Evolutionary conservation across 2,888 invertebrate genomes (phyloP), one percentile per base, ranked within the genome.

Genomic region (Aleiodes testaceus): DNA sequence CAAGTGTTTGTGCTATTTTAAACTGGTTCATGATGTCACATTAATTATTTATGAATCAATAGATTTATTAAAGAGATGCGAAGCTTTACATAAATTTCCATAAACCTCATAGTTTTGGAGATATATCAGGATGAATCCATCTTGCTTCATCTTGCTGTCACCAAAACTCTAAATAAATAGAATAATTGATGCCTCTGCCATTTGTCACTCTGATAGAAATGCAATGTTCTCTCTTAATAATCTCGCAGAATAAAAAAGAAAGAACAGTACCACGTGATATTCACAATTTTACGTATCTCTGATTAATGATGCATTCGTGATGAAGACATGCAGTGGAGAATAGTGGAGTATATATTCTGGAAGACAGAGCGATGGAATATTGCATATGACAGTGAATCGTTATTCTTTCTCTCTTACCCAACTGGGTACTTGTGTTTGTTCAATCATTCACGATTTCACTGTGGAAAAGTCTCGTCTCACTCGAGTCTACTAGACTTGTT

Each of bases 221-320:
- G 36, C 36, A 75, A 77, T 81, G 77, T 75, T 68, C 76, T 75
- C 79, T 80, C 79, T 82, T 82, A 81, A 82, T 78, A 79, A 82
- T 79, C 79, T 78, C 76, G 69, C 74, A 68, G 63, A 70, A 45
- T 20, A 69, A 14, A 16, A 59, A 53, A 49, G 18, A 44, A 64
- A 70, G 50, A 18, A 69, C 11, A 16, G 50, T 45, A 49, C 42
- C 36, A 49, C 42, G n/a, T 18, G 16, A 11, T 11, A 50, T 50
- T 18, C 50, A 50, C 50, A 50, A 36, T 50, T 20, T 11, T 18
- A 20, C 16, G 50, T 18, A 50, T 50, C 9, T 7, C 3, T 50
- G 50, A 50, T 50, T 50, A 16, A 50, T 50, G 50, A 20, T 50
- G 18, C 20, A 44, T 18, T 30, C 16, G 18, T 61, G 42, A 66